phyloP scores from a whole-genome alignment of 2,113 vertebrate species.

The Brevimyrus niger region DNA sequence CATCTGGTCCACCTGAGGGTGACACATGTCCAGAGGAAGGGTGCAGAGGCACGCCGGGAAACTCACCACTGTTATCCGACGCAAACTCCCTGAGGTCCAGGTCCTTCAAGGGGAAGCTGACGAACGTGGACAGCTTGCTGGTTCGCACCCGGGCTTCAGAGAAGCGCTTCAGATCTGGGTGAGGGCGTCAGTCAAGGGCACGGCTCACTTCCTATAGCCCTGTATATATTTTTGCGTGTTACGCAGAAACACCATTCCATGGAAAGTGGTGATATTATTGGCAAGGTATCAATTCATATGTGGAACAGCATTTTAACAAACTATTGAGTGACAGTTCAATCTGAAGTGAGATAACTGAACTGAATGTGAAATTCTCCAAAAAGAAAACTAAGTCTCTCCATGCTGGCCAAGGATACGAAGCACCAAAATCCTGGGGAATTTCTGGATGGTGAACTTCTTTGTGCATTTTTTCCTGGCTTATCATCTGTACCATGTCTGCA shows the following conservation, averaged over 20 bases:
- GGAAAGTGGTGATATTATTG: background rate
- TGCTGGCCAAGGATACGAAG: slow-evolving; percentile 80
- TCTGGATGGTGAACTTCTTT: slow-evolving; percentile 94
- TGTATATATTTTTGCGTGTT: background rate
- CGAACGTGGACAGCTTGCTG: slow-evolving; percentile 86
- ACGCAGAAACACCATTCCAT: background rate
- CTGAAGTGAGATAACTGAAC: background rate
- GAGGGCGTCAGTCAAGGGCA: slow-evolving; percentile 57
- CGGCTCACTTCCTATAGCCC: background rate
- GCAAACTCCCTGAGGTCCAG: slow-evolving; percentile 86
- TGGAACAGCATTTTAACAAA: background rate
- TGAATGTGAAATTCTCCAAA: background rate
- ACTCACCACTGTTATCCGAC: slow-evolving; percentile 78
- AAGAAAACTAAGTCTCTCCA: background rate
- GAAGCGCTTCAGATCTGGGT: slow-evolving; percentile 89
- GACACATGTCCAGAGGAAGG: background rate
- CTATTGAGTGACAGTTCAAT: background rate
- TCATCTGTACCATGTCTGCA: slow-evolving; percentile 82
- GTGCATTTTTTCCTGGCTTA: slow-evolving; percentile 84
- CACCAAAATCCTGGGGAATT: slow-evolving; percentile 91
- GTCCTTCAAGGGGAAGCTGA: slow-evolving; percentile 89
- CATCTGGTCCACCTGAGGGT: background rate
- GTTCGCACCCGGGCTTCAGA: slow-evolving; percentile 79
- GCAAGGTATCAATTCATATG: background rate
- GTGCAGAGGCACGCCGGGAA: background rate